phyloP scores from a whole-genome alignment of 2,797 vertebrate species.

The Cichlasoma orientale region DNA sequence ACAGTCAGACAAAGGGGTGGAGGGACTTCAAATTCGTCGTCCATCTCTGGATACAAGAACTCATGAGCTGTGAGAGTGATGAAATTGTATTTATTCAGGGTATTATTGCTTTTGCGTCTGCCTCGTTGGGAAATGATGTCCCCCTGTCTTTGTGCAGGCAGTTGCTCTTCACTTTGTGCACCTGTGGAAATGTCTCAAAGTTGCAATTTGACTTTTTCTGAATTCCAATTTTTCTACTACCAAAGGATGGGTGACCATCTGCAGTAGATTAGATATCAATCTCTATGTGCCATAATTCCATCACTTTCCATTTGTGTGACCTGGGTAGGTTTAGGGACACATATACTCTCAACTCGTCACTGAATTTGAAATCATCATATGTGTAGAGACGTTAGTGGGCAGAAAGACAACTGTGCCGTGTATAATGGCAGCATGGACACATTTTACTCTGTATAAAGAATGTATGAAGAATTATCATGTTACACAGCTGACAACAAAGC shows the following conservation, averaged over 20 bases:
- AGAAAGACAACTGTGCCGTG: not conserved
- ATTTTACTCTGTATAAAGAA: not conserved
- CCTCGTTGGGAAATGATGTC: slow-evolving; percentile 7
- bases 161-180: not conserved
- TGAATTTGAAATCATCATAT: not conserved
- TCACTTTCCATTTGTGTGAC: not conserved
- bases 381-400: not conserved
- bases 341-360: not conserved
- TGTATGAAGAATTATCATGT: not conserved
- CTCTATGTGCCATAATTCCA: slow-evolving; percentile 23
- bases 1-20: slow-evolving; percentile 56
- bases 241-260: slow-evolving; percentile 7
- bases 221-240: not conserved
- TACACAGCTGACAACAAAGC: not conserved
- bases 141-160: not conserved
- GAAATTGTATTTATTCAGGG: slow-evolving; percentile 17
- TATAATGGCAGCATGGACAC: not conserved
- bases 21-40: slow-evolving; percentile 37
- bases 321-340: not conserved
- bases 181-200: not conserved
- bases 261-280: slow-evolving; percentile 48
- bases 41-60: slow-evolving; percentile 15
- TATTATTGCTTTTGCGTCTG: slow-evolving; percentile 1
- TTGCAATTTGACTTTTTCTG: slow-evolving; percentile 1
- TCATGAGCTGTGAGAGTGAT: slow-evolving; percentile 6